phyloP scores from a whole-genome alignment of 1,140 invertebrate genomes.

The Lordiphosa clarofinis region DNA sequence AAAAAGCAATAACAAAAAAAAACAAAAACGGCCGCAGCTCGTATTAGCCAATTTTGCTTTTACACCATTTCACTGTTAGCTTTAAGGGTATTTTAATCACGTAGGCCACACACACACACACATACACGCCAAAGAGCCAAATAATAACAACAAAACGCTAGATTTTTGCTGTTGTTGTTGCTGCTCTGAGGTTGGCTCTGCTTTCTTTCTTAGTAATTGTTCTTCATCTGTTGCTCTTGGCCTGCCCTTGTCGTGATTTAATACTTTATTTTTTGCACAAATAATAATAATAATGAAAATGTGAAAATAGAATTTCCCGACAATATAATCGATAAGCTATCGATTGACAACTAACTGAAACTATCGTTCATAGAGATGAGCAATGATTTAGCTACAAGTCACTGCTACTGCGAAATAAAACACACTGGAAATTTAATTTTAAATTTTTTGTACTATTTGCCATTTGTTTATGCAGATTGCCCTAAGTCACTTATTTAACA shows the following conservation, averaged over 20 bases:
- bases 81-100: constrained; percentile 64
- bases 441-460: no score
- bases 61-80: constrained; percentile 36
- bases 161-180: constrained; percentile 35
- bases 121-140: constrained; percentile 19
- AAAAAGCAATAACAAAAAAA: constrained; percentile 18
- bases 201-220: constrained; percentile 5
- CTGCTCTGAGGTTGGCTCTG: constrained; percentile 3
- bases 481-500: no score
- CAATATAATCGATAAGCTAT: background rate
- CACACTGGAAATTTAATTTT: no score
- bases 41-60: constrained; percentile 37
- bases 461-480: no score
- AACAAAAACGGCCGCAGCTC: constrained; percentile 5
- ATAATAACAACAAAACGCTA: constrained; percentile 14
- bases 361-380: no score
- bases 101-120: constrained; percentile 50
- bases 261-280: background rate
- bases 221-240: constrained; percentile 13
- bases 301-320: no score
- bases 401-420: no score
- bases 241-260: background rate
- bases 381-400: no score
- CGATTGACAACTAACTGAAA: background rate
- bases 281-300: background rate